A percentile compares a stretch with the other conserved stretches of the same genome.
Evolutionary conservation across 1,140 invertebrate genomes (phyloP).

Genomic region (Sitobion miscanthi): DNA sequence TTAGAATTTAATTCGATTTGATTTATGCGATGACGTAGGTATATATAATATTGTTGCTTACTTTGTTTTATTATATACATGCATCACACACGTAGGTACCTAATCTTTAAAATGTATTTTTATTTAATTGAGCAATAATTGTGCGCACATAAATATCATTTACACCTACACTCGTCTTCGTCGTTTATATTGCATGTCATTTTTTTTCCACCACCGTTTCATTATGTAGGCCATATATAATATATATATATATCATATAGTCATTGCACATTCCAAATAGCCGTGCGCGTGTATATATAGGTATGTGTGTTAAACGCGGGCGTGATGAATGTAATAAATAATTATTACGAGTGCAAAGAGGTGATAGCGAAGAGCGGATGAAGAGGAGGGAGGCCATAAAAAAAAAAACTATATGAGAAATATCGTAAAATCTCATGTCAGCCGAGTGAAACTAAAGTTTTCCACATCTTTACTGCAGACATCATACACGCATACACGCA

Average conservation of each 20-base stretch:
- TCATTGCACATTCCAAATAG: not conserved
- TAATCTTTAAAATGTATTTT: conserved; percentile 11
- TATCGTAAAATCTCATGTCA: conserved; percentile 47
- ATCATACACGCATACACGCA: not conserved
- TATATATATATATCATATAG: not conserved
- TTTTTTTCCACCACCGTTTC: not conserved
- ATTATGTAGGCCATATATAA: conserved; percentile 37
- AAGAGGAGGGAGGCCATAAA: not conserved
- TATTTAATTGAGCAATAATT: conserved; percentile 14
- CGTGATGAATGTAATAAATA: conserved; percentile 27
- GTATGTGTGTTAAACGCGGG: not conserved
- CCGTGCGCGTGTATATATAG: not conserved
- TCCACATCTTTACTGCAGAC: conserved; percentile 24
- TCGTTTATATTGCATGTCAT: not conserved
- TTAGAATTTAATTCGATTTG: not conserved
- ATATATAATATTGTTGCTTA: not conserved
- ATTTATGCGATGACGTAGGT: not conserved
- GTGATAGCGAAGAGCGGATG: not conserved
- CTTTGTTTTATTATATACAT: not conserved
- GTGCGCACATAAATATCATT: not conserved
- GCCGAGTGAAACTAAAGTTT: conserved; percentile 38
- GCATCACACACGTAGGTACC: not conserved
- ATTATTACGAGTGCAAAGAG: conserved; percentile 27
- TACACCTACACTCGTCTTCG: not conserved
- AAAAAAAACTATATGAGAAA: conserved; percentile 30